phyloP scores from a whole-genome alignment of 1,140 invertebrate genomes.

The Popillia japonica region DNA sequence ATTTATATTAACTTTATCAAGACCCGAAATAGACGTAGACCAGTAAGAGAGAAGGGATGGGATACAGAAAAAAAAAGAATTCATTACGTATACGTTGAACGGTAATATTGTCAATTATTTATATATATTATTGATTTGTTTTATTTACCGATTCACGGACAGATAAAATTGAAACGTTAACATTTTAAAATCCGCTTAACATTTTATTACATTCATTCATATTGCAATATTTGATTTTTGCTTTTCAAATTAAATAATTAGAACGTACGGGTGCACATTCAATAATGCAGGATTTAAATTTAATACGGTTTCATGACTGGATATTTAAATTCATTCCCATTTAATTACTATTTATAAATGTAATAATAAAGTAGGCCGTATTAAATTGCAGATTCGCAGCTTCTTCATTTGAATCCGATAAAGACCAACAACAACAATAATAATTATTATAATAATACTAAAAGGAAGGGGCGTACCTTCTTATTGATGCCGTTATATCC shows the following conservation, averaged over 20 bases:
- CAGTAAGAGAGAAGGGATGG: too few relatives aligned
- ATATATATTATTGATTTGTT: background rate
- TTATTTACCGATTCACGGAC: background rate
- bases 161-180: background rate
- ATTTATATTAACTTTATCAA: too few relatives aligned
- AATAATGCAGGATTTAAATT: background rate
- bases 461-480: too few relatives aligned
- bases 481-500: too few relatives aligned
- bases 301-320: background rate
- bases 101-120: background rate
- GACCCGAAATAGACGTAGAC: too few relatives aligned
- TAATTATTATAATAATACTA: too few relatives aligned
- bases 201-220: too few relatives aligned
- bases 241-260: background rate
- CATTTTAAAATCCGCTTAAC: background rate
- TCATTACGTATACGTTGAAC: background rate
- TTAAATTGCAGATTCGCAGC: too few relatives aligned
- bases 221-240: background rate
- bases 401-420: too few relatives aligned
- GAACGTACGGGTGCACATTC: background rate
- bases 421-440: too few relatives aligned
- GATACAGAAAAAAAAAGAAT: background rate
- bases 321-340: background rate
- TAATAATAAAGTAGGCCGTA: too few relatives aligned
- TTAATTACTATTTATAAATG: too few relatives aligned